Evolutionary conservation across 2,797 vertebrate species (phyloP), one percentile per base, ranked within the genome.

Genomic region (Tragopan temminckii): DNA sequence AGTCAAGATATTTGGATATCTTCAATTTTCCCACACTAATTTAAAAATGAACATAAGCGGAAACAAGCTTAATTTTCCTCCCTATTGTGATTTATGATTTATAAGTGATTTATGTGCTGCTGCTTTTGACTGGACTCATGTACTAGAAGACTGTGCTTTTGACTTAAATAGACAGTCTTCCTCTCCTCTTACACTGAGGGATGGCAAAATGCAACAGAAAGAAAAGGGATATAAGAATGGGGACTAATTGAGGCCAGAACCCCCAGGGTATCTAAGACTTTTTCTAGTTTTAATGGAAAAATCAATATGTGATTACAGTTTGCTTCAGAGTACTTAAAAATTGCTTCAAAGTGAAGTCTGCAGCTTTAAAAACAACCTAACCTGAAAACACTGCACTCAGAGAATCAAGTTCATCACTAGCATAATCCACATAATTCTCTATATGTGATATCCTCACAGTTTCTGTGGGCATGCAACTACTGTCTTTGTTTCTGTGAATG

Each of bases 281-380:
- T 95, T 63, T 94, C 92, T 96, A 95, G 66, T 86, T 95, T 96
- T 95, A 96, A 96, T 97, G 96, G 92, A 87, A 96, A 96, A 97
- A 96, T 94, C 94, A 92, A 94, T 96, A 83, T 82, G 83, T 87
- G 95, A 95, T 96, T 96, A 93, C 85, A 87, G 85, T 95, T 92
- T 80, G 68, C 75, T 87, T 92, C 88, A 79, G 52, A 88, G 90
- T 78, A 81, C 82, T 88, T 94, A 88, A 93, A 80, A 94, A 92
- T 81, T 88, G 40, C 72, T 95, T 93, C 75, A 87, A 87, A 83
- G 18, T 87, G 57, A 85, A 94, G 63, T 50, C 74, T 80, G 62
- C 52, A 84, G 36, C 77, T 83, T 96, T 85, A 75, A 88, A 95
- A 77, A 40, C 70, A 77, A 80, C 48, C 52, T 81, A 78, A 74